Percentiles rank a stretch among this genome's conserved stretches.
Evolutionary conservation across 2,797 vertebrate species (phyloP).

Genomic region (Crocidura indochinensis): DNA sequence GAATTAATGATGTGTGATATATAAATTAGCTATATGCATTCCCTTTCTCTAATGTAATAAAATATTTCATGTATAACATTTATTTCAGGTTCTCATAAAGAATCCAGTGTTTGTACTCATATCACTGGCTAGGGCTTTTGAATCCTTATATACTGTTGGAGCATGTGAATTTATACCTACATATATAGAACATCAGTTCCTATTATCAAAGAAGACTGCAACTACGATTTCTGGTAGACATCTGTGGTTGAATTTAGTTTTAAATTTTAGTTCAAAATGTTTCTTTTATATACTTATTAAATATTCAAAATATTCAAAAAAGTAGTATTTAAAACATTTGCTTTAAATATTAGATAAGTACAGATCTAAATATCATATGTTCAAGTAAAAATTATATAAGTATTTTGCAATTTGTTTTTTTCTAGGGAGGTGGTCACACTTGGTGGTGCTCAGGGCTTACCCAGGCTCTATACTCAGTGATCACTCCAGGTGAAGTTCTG

Average conservation of each 20-base stretch:
- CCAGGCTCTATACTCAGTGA: too few species aligned
- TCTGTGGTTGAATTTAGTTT: too few species aligned
- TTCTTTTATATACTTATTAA: slow-evolving; percentile 8
- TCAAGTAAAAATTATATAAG: background rate
- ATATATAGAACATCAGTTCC: slow-evolving; percentile 79
- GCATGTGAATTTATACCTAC: slow-evolving; percentile 69
- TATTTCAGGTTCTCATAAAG: slow-evolving; percentile 75
- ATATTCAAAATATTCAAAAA: slow-evolving; percentile 28
- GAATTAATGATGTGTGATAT: background rate
- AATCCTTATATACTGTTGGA: slow-evolving; percentile 61
- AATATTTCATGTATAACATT: slow-evolving; percentile 42
- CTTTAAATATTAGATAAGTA: background rate
- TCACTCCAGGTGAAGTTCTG: too few species aligned
- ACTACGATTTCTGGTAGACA: slow-evolving; percentile 74
- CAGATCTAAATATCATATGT: background rate
- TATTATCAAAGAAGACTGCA: slow-evolving; percentile 4
- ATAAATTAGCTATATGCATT: background rate
- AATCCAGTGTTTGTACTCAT: slow-evolving; percentile 29
- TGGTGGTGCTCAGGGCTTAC: too few species aligned
- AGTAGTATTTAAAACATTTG: background rate
- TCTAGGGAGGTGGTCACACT: too few species aligned
- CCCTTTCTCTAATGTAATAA: background rate
- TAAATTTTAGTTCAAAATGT: slow-evolving; percentile 17
- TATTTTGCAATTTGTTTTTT: background rate
- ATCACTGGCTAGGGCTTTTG: slow-evolving; percentile 57